phyloP scores from a whole-genome alignment of 1,140 invertebrate species.

The Papilio polytes region DNA sequence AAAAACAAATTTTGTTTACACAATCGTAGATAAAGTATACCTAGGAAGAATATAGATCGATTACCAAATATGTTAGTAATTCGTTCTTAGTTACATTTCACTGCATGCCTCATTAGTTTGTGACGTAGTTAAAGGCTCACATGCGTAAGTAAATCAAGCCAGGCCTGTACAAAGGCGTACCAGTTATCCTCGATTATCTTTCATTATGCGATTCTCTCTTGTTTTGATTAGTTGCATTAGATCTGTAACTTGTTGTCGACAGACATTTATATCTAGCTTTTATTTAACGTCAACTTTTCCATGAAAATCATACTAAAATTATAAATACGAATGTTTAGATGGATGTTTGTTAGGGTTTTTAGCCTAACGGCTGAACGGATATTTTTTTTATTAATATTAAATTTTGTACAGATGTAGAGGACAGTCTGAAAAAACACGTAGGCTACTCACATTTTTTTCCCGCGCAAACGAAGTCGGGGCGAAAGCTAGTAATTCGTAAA shows the following conservation, averaged over 20 bases:
- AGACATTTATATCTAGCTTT: too few species aligned
- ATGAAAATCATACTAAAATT: too few species aligned
- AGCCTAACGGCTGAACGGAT: too few species aligned
- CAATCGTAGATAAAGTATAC: background rate
- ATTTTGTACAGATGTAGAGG: too few species aligned
- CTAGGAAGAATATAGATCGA: background rate
- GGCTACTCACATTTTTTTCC: too few species aligned
- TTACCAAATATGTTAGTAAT: background rate
- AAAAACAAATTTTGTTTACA: background rate
- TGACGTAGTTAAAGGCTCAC: slow-evolving; percentile 33
- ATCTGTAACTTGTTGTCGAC: background rate
- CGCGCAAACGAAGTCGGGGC: too few species aligned
- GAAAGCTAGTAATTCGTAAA: too few species aligned
- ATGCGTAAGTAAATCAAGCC: slow-evolving; percentile 43
- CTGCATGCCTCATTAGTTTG: slow-evolving; percentile 1
- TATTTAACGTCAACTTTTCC: too few species aligned
- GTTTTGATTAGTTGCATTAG: background rate
- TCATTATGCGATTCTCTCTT: background rate
- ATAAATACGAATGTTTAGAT: too few species aligned
- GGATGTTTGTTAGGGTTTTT: too few species aligned
- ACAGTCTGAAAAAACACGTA: too few species aligned
- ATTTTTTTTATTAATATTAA: too few species aligned
- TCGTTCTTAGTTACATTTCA: background rate
- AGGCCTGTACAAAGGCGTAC: slow-evolving; percentile 51
- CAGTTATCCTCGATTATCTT: slow-evolving; percentile 52